Conservation (phyloP, 2,113 vertebrate species). For the Xiphophorus couchianus region DNA sequence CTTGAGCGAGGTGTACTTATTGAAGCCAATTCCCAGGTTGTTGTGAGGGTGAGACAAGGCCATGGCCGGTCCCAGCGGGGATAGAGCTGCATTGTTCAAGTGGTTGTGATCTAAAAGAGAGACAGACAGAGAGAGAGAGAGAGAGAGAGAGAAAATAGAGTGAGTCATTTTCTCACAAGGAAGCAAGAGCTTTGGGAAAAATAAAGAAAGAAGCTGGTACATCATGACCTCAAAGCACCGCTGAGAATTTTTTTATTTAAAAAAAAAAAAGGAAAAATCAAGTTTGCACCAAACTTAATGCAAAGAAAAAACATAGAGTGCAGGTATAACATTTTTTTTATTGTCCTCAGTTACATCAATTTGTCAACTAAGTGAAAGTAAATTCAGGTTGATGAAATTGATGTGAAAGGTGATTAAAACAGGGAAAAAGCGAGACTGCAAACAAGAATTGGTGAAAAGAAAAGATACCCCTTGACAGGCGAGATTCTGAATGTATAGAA, state of each 20-base stretch:
- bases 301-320: conserved; percentile 13
- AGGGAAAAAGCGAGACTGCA: no score
- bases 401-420: not conserved
- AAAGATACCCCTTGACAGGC: no score
- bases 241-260: not conserved
- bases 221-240: not conserved
- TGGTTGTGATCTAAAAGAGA: conserved; percentile 76
- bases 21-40: conserved; percentile 81
- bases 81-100: conserved; percentile 78
- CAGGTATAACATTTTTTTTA: not conserved
- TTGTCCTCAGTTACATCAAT: conserved; percentile 17
- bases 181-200: not conserved
- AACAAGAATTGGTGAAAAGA: no score
- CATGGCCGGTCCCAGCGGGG: conserved; percentile 79
- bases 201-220: not conserved
- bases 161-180: conserved; percentile 6
- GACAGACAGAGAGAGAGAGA: conserved; percentile 3
- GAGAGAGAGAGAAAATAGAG: conserved; percentile 1
- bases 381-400: conserved; percentile 2
- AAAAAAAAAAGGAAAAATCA: no score
- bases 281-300: conserved; percentile 11
- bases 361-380: conserved; percentile 16
- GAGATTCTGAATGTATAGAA: no score
- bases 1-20: conserved; percentile 82
- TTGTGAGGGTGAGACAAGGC: conserved; percentile 82